Percentiles rank a stretch among this genome's conserved stretches.
Conservation (phyloP, 2,888 invertebrate species). For the Drosophila vallismaia region DNA sequence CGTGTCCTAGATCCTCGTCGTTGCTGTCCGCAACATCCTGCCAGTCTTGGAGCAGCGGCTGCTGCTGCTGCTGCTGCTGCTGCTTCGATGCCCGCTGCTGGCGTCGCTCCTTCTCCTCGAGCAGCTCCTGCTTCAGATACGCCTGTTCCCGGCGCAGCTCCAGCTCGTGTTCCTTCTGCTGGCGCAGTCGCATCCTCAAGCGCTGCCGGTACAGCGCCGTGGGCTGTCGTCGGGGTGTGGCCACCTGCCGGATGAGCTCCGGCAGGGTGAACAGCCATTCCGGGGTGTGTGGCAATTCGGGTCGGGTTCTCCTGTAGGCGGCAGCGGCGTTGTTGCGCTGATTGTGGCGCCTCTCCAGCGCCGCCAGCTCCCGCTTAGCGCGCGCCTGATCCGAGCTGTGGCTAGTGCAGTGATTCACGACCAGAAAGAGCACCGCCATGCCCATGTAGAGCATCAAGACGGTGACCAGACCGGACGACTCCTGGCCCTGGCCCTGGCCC, state of each 20-base stretch:
- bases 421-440: slow-evolving; percentile 33
- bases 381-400: background rate
- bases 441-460: slow-evolving; percentile 27
- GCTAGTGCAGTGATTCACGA: slow-evolving; percentile 14
- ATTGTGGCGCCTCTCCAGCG: slow-evolving; percentile 9
- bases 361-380: background rate
- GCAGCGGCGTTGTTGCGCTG: background rate
- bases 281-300: background rate
- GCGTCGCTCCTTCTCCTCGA: background rate
- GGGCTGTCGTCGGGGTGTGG: background rate
- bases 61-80: background rate
- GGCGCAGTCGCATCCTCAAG: slow-evolving; percentile 9
- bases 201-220: background rate
- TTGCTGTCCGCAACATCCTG: slow-evolving; percentile 2
- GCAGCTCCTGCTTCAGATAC: background rate
- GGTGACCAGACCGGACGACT: slow-evolving; percentile 48
- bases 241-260: slow-evolving; percentile 8
- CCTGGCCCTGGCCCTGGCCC: background rate
- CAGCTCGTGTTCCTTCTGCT: slow-evolving; percentile 1
- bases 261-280: slow-evolving; percentile 5
- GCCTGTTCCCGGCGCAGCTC: slow-evolving; percentile 7
- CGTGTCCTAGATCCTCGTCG: too few species aligned
- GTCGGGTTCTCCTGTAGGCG: background rate
- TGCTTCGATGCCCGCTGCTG: background rate
- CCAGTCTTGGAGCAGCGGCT: background rate